phyloP scores from a whole-genome alignment of 2,888 invertebrate genomes.

The Chloroclysta siterata region DNA sequence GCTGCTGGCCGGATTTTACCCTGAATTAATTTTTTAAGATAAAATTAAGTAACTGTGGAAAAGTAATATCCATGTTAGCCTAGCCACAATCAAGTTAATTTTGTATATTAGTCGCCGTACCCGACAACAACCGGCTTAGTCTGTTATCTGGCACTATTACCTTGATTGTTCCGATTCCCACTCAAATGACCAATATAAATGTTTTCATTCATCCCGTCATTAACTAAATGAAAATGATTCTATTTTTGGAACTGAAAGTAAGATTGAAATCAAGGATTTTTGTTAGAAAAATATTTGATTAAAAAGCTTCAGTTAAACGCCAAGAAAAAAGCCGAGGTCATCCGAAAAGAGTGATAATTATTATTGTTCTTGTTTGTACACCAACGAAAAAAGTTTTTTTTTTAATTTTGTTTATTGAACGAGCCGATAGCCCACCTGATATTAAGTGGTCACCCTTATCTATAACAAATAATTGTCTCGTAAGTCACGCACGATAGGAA shows the following conservation, averaged over 20 bases:
- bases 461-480: too few relatives aligned
- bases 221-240: not conserved
- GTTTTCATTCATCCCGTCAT: slow-evolving; percentile 34
- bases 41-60: not conserved
- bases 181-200: slow-evolving; percentile 49
- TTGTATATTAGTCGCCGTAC: slow-evolving; percentile 63
- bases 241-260: not conserved
- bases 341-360: too few relatives aligned
- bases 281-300: not conserved
- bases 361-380: too few relatives aligned
- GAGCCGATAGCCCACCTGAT: too few relatives aligned
- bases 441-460: too few relatives aligned
- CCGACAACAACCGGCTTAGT: slow-evolving; percentile 66
- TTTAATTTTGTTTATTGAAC: too few relatives aligned
- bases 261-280: not conserved
- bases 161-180: slow-evolving; percentile 53
- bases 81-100: slow-evolving; percentile 52
- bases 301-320: not conserved
- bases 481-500: too few relatives aligned
- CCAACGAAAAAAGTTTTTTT: too few relatives aligned
- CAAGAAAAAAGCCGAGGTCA: too few relatives aligned
- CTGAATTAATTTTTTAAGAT: too few relatives aligned
- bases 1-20: too few relatives aligned
- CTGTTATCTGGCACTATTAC: slow-evolving; percentile 57
- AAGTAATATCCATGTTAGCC: slow-evolving; percentile 14